Conservation (phyloP, 2,888 invertebrate genomes). For the Agrochola litura region DNA sequence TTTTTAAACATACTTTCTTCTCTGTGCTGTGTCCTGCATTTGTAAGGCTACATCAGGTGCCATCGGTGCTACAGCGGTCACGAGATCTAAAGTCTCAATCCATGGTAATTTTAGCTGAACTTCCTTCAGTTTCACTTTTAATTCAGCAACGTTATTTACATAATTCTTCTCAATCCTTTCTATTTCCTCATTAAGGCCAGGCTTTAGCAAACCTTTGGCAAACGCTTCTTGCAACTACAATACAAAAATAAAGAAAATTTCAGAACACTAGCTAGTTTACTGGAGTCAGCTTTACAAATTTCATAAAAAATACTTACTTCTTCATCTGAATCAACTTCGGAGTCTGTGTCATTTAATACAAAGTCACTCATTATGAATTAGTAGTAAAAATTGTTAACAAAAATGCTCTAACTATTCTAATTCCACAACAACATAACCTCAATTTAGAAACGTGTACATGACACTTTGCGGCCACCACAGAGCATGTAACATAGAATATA, state of each 20-base stretch:
- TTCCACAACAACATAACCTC: conserved; percentile 58
- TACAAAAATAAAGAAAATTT: conserved; percentile 23
- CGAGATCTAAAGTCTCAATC: conserved; percentile 96
- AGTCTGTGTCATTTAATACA: conserved; percentile 86
- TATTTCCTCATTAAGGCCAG: conserved; percentile 94
- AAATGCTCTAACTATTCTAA: background rate
- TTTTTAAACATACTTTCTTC: conserved; percentile 88
- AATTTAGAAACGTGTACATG: conserved; percentile 54
- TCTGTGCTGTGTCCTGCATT: conserved; percentile 94
- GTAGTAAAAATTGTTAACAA: background rate
- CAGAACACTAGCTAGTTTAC: background rate
- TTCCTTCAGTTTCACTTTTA: conserved; percentile 93
- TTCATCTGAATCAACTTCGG: conserved; percentile 90
- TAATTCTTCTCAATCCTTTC: conserved; percentile 89
- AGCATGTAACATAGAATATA: too few relatives aligned
- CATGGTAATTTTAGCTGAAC: conserved; percentile 94
- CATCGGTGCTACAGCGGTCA: conserved; percentile 94
- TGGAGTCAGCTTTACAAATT: background rate
- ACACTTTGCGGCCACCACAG: too few relatives aligned
- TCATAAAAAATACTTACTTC: conserved; percentile 82
- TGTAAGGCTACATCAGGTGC: conserved; percentile 96
- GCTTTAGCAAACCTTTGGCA: conserved; percentile 95
- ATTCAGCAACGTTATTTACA: conserved; percentile 93
- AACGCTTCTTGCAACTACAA: conserved; percentile 97
- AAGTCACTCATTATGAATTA: conserved; percentile 82